A percentile compares a stretch with the other conserved stretches of the same genome.
These are phyloP conservation scores for Branchinecta lindahli DNA, from an alignment of 1,140 invertebrate genomes.

Conservation along the genomic window DNA sequence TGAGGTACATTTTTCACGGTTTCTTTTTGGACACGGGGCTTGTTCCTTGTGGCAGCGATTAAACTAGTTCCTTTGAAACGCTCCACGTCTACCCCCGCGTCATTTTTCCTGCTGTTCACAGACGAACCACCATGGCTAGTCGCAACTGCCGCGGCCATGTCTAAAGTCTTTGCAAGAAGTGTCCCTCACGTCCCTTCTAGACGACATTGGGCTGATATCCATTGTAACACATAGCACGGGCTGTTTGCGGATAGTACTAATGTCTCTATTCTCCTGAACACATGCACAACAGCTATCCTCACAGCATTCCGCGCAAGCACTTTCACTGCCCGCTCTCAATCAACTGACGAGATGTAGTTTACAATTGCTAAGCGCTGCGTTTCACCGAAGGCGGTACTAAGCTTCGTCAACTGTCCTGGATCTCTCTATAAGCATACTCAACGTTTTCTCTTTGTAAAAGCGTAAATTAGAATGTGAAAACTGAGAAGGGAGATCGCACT, in stretches of 20 bases:
- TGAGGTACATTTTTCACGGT: background rate
- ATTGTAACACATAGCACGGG: background rate
- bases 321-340: slow-evolving; percentile 1
- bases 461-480: too few species aligned
- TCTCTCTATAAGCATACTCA: background rate
- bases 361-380: background rate
- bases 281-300: too few species aligned
- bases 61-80: slow-evolving; percentile 47
- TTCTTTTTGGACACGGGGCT: slow-evolving; percentile 16
- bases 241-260: background rate
- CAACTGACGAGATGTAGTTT: slow-evolving; percentile 1
- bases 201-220: background rate
- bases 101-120: background rate
- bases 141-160: background rate
- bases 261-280: too few species aligned
- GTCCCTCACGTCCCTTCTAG: background rate
- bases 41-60: slow-evolving; percentile 36
- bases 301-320: background rate
- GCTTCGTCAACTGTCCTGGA: background rate
- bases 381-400: background rate
- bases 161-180: background rate
- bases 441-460: background rate
- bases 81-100: slow-evolving; percentile 38
- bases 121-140: background rate
- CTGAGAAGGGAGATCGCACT: too few species aligned